Base-by-base conservation (phyloP, 2,113 vertebrate genomes). In the Vimba vimba region DNA sequence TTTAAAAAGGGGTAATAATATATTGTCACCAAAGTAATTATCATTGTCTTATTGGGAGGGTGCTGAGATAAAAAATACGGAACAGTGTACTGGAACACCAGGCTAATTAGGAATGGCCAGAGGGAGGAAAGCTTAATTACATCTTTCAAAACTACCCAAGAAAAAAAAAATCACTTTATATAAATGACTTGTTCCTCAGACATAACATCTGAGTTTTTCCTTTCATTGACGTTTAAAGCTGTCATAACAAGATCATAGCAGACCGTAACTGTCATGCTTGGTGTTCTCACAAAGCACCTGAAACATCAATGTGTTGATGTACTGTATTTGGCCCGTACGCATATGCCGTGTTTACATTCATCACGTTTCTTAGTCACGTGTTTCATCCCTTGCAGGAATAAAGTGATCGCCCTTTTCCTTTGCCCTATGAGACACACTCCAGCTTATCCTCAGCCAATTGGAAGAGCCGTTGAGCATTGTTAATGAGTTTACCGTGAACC, bases 351-450 rank as follows among this genome's bases (percentile, higher is more conserved):
- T 86, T 87, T 82, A 64, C 76, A 80, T 21, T 6, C n/a, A 78
- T 93, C 91, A 91, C 91, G 50, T 92, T 92, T 88, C 43, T 55
- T 7, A 64, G 27, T 84, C 89, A 89, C 64, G 43, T 91, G 90
- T 79, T 64, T 11, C 2, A 19, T 17, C 17, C 21, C 27, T n/a
- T 57, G 3, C 60, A 23, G 45, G 39, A 39, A n/a, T 68, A 43
- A 76, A 64, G 71, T 2, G 15, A 62, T 47, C 10, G 30, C 43
- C 11, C 45, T 50, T 45, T 52, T 75, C 8, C 11, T 81, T 43
- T 13, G 21, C 5, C 86, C 85, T 68, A 60, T 88, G 77, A 23
- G 64, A 75, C 11, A 13, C 45, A 79, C 47, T 30, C 85, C 45
- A 73, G 82, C 81, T 30, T 36, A 68, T 75, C 76, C 86, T 75